Percentiles rank a stretch among this genome's conserved stretches.
These are phyloP conservation scores for Arothron firmamentum DNA, from an alignment of 2,113 vertebrate genomes.

Conservation along the genomic window DNA sequence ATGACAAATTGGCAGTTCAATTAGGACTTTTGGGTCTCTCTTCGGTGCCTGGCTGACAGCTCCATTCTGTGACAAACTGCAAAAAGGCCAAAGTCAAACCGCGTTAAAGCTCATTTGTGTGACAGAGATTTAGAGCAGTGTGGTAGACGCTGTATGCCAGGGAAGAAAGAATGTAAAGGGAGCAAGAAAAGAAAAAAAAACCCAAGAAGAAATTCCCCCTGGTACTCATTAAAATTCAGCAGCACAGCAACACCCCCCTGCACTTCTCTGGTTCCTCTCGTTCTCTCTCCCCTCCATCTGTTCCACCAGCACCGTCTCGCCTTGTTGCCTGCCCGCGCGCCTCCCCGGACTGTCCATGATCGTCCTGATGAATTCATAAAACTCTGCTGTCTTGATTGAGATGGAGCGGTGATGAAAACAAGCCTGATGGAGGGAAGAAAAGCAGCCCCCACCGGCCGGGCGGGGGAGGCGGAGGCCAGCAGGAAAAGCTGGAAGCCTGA, in stretches of 20 bases:
- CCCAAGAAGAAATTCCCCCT: conserved; percentile 72
- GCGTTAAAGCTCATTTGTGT: conserved; percentile 66
- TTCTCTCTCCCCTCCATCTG: conserved; percentile 44
- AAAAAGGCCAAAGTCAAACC: conserved; percentile 40
- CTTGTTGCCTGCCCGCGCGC: conserved; percentile 54
- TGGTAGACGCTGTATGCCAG: conserved; percentile 42
- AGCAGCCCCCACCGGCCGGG: neutral
- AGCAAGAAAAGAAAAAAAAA: conserved; percentile 39
- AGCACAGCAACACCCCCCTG: conserved; percentile 41
- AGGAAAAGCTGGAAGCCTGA: no score
- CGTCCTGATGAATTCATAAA: conserved; percentile 82
- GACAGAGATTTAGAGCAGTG: conserved; percentile 68
- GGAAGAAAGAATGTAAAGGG: conserved; percentile 27
- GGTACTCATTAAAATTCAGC: conserved; percentile 80
- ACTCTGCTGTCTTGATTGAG: conserved; percentile 69
- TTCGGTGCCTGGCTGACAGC: conserved; percentile 24
- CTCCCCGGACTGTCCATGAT: conserved; percentile 68
- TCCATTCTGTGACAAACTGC: conserved; percentile 48
- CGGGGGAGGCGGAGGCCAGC: neutral
- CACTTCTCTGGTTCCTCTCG: conserved; percentile 29
- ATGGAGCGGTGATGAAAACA: conserved; percentile 53
- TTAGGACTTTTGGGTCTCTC: conserved; percentile 57
- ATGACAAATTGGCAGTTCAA: conserved; percentile 79
- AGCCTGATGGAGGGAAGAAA: conserved; percentile 5
- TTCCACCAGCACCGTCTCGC: conserved; percentile 54